These are phyloP conservation scores for Lucilia cuprina DNA, from an alignment of 1,140 invertebrate species.

Conservation along the genomic window DNA sequence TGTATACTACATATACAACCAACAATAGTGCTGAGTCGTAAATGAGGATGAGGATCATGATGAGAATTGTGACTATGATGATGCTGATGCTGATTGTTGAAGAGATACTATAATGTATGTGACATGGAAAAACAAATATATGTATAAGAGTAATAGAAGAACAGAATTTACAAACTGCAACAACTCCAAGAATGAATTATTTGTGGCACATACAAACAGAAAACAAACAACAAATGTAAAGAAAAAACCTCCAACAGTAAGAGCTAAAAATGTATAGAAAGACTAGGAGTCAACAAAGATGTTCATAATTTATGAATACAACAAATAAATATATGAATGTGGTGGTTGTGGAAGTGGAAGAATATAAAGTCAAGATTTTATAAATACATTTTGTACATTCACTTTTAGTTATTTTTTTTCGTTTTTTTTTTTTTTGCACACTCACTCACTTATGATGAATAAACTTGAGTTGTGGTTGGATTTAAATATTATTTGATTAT, in stretches of 20 bases:
- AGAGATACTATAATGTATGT: constrained; percentile 1
- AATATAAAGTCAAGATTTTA: no score
- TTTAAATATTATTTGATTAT: constrained; percentile 4
- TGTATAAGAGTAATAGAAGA: neutral
- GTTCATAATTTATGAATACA: constrained; percentile 11
- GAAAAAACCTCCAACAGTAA: neutral
- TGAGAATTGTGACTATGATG: neutral
- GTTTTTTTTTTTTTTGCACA: neutral
- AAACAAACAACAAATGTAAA: neutral
- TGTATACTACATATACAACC: neutral
- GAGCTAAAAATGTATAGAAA: neutral
- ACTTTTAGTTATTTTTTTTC: neutral
- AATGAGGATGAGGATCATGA: neutral
- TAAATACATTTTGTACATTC: neutral
- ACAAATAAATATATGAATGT: neutral
- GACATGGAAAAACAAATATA: constrained; percentile 13
- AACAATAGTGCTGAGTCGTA: neutral
- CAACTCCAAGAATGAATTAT: neutral
- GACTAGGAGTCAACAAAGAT: constrained; percentile 7
- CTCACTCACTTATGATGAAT: neutral
- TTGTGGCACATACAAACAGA: neutral
- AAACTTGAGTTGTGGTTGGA: neutral
- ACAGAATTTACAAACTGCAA: neutral
- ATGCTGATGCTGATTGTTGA: neutral
- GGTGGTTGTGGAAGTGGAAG: neutral